phyloP scores from a whole-genome alignment of 2,797 vertebrate genomes.

The Peromyscus attwateri region DNA sequence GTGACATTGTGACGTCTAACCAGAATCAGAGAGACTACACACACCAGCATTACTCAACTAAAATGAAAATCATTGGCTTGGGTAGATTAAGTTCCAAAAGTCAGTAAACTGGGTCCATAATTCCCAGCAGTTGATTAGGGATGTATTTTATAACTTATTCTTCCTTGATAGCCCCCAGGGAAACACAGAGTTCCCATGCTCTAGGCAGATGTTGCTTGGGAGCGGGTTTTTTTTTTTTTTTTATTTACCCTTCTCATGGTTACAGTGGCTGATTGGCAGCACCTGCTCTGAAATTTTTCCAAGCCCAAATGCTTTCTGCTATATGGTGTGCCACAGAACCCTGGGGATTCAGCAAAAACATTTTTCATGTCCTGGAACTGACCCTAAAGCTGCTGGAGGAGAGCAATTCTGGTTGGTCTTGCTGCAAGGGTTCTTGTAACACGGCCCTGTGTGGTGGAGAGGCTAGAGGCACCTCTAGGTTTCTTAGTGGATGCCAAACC shows the following conservation, averaged over 20 bases:
- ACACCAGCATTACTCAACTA: background rate
- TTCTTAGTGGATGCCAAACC: constrained; percentile 26
- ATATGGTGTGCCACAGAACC: background rate
- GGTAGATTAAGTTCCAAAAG: constrained; percentile 49
- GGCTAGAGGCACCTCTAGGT: background rate
- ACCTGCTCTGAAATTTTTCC: constrained; percentile 74
- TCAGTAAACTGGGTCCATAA: constrained; percentile 30
- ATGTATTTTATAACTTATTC: constrained; percentile 56
- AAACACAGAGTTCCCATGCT: constrained; percentile 55
- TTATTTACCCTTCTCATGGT: constrained; percentile 63
- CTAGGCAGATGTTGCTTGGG: constrained; percentile 37
- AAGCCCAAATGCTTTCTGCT: constrained; percentile 69
- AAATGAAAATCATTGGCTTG: constrained; percentile 55
- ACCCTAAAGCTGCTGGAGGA: background rate
- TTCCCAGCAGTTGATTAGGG: constrained; percentile 66
- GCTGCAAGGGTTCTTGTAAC: background rate
- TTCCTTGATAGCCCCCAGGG: constrained; percentile 47
- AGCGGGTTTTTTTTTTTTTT: background rate
- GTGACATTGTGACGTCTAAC: constrained; percentile 32
- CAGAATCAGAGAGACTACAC: constrained; percentile 36
- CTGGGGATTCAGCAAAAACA: constrained; percentile 14
- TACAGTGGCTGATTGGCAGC: constrained; percentile 42
- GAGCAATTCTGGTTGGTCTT: background rate
- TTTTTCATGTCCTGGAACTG: constrained; percentile 39
- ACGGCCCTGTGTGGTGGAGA: background rate